Conservation (phyloP, 2,888 invertebrate genomes). For the Heliconius aoede region DNA sequence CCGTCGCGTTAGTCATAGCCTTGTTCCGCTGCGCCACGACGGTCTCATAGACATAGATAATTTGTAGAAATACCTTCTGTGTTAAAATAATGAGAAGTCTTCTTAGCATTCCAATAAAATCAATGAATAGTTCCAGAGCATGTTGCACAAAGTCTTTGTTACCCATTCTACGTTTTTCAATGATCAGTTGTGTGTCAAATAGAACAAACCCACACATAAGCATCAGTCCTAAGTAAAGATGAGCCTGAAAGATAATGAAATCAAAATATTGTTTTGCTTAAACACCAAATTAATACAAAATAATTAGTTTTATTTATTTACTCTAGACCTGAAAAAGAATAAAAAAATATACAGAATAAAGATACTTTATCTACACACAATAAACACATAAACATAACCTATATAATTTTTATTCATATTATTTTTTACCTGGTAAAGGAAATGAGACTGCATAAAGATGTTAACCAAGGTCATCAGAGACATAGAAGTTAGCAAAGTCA, state of each 20-base stretch:
- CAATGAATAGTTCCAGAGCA: conserved; percentile 96
- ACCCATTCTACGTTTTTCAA: conserved; percentile 95
- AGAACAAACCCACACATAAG: conserved; percentile 97
- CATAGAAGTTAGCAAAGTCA: conserved; percentile 92
- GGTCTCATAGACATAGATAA: background rate
- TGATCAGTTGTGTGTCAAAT: conserved; percentile 98
- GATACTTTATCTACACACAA: background rate
- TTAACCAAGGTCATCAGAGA: conserved; percentile 91
- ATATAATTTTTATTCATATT: background rate
- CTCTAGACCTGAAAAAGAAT: too few relatives aligned
- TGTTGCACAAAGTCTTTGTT: conserved; percentile 97
- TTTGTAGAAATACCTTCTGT: conserved; percentile 87
- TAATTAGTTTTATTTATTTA: background rate
- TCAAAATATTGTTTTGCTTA: background rate
- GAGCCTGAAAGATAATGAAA: conserved; percentile 80
- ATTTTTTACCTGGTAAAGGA: conserved; percentile 88
- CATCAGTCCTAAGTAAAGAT: conserved; percentile 93
- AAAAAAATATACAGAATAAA: too few relatives aligned
- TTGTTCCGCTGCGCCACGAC: too few relatives aligned
- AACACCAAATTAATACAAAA: background rate
- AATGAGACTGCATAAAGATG: conserved; percentile 92
- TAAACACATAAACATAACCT: background rate
- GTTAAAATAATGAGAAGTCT: conserved; percentile 94
- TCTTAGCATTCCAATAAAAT: conserved; percentile 97
- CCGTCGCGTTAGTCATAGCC: too few relatives aligned